Evolutionary conservation across 2,113 vertebrate species (phyloP).

Genomic region (Vanacampus margaritifer): DNA sequence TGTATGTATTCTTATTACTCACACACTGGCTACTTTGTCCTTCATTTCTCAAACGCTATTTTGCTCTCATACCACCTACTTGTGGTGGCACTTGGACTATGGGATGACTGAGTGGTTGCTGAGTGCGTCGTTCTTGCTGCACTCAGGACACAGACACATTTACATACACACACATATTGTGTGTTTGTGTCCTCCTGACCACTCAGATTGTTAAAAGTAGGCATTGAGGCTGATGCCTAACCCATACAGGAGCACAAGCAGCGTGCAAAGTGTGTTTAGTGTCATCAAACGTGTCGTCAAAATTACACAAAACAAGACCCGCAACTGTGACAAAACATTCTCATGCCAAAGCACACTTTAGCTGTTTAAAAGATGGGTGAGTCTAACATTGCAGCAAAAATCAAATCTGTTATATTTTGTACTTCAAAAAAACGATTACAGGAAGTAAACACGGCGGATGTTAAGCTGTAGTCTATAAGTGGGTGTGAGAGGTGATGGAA

Average conservation of each 20-base stretch:
- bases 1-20: conserved; percentile 6
- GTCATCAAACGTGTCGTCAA: neutral
- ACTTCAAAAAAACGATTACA: too few species aligned
- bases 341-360: neutral
- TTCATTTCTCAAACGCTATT: conserved; percentile 52
- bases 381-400: too few species aligned
- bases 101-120: conserved; percentile 60
- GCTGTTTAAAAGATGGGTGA: neutral
- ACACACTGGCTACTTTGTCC: conserved; percentile 35
- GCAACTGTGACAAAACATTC: neutral
- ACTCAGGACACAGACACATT: conserved; percentile 8
- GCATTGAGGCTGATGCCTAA: conserved; percentile 42
- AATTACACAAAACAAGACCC: neutral
- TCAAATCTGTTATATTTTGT: too few species aligned
- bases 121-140: conserved; percentile 53
- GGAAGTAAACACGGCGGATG: too few species aligned
- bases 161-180: conserved; percentile 19
- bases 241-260: conserved; percentile 17
- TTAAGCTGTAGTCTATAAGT: too few species aligned
- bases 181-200: conserved; percentile 44
- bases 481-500: too few species aligned
- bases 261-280: neutral
- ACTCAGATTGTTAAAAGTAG: conserved; percentile 52
- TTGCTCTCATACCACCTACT: conserved; percentile 55
- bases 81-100: conserved; percentile 47